A percentile compares a stretch with the other conserved stretches of the same genome.
Evolutionary conservation across 1,140 invertebrate species (phyloP).

Genomic region (Diachasmimorpha longicaudata): DNA sequence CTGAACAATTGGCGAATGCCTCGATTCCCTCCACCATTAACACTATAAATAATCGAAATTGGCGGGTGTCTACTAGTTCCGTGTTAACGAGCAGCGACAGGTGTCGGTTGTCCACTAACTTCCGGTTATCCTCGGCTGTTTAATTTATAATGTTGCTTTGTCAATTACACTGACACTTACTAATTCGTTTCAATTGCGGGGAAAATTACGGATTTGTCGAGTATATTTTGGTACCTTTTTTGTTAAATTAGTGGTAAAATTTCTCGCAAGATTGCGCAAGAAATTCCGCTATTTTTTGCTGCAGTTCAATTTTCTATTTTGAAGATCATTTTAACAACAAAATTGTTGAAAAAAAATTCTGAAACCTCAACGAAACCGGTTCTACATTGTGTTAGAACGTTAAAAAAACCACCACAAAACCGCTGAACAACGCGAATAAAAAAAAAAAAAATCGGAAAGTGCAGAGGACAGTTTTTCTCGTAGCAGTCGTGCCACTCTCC

Average conservation of each 20-base stretch:
- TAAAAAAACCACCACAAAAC: not conserved
- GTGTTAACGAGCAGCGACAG: constrained; percentile 5
- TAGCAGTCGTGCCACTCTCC: constrained; percentile 23
- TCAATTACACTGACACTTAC: not conserved
- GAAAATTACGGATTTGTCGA: no score
- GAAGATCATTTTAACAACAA: not conserved
- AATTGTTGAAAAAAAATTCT: not conserved
- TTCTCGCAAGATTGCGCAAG: no score
- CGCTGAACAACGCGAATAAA: not conserved
- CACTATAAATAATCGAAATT: constrained; percentile 12
- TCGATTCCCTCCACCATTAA: not conserved
- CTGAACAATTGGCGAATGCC: not conserved
- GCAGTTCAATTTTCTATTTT: no score
- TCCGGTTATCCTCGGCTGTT: constrained; percentile 7
- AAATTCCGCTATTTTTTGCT: no score
- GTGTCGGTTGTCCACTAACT: not conserved
- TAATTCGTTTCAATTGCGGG: no score
- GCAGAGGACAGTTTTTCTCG: constrained; percentile 6
- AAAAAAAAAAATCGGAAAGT: constrained; percentile 7
- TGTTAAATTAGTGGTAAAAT: no score
- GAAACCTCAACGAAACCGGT: not conserved
- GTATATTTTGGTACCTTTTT: no score
- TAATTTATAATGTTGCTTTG: constrained; percentile 29
- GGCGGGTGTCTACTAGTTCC: not conserved
- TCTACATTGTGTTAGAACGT: not conserved